Evolutionary conservation across 1,140 invertebrate species (phyloP).

Genomic region (Cepaea nemoralis): DNA sequence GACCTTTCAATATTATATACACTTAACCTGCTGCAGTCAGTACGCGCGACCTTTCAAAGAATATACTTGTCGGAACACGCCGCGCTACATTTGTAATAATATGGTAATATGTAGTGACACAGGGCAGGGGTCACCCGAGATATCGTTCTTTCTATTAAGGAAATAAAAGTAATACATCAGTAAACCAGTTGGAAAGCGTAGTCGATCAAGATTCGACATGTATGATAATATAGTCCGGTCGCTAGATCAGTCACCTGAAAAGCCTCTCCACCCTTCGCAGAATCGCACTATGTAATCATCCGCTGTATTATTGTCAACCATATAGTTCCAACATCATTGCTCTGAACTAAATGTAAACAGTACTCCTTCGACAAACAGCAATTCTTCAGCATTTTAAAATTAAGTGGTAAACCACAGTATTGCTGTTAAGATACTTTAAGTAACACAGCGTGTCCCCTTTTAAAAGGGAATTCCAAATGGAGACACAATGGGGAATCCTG

Average conservation of each 20-base stretch:
- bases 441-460: too few species aligned
- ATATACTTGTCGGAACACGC: background rate
- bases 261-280: background rate
- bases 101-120: too few species aligned
- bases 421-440: too few species aligned
- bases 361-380: background rate
- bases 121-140: background rate
- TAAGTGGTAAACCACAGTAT: too few species aligned
- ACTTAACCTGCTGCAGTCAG: too few species aligned
- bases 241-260: conserved; percentile 11
- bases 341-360: background rate
- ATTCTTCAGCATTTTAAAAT: too few species aligned
- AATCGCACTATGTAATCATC: background rate
- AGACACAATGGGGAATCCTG: background rate
- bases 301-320: background rate
- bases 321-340: background rate
- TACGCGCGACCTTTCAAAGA: background rate
- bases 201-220: conserved; percentile 24
- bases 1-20: too few species aligned
- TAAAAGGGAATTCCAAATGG: too few species aligned
- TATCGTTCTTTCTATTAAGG: background rate
- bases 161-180: background rate
- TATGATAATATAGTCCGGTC: conserved; percentile 3
- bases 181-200: background rate
- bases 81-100: background rate